These are phyloP conservation scores for Tetramorium simillimum DNA, from an alignment of 1,140 invertebrate species.

Conservation along the genomic window DNA sequence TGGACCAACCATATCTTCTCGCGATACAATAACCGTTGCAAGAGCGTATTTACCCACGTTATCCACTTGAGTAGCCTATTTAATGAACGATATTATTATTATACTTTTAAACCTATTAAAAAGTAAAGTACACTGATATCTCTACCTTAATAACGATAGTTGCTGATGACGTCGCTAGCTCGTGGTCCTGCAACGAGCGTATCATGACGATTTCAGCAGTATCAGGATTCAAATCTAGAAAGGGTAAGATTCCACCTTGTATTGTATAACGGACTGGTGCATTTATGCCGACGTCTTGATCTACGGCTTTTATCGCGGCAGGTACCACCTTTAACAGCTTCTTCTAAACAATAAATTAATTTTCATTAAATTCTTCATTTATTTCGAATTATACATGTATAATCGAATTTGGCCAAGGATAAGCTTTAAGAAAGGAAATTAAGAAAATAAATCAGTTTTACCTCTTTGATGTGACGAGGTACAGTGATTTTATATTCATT, in stretches of 20 bases:
- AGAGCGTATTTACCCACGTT: constrained; percentile 95
- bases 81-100: constrained; percentile 24
- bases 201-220: constrained; percentile 88
- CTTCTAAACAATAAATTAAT: constrained; percentile 83
- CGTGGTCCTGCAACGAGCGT: constrained; percentile 87
- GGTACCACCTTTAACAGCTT: constrained; percentile 87
- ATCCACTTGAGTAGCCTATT: constrained; percentile 93
- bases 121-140: background rate
- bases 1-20: constrained; percentile 82
- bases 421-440: background rate
- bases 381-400: no score
- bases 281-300: constrained; percentile 93
- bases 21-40: constrained; percentile 91
- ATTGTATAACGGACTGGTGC: constrained; percentile 90
- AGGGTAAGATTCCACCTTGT: constrained; percentile 84
- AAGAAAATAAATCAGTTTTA: constrained; percentile 75
- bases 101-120: constrained; percentile 5
- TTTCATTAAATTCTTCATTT: background rate
- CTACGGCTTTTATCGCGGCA: constrained; percentile 89
- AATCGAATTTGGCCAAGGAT: background rate
- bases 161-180: constrained; percentile 89
- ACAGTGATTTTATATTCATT: constrained; percentile 91
- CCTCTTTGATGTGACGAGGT: constrained; percentile 87
- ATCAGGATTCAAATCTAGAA: constrained; percentile 86
- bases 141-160: constrained; percentile 90